Evolutionary conservation across 2,888 invertebrate species (phyloP).

Genomic region (Drosophila paranaensis): DNA sequence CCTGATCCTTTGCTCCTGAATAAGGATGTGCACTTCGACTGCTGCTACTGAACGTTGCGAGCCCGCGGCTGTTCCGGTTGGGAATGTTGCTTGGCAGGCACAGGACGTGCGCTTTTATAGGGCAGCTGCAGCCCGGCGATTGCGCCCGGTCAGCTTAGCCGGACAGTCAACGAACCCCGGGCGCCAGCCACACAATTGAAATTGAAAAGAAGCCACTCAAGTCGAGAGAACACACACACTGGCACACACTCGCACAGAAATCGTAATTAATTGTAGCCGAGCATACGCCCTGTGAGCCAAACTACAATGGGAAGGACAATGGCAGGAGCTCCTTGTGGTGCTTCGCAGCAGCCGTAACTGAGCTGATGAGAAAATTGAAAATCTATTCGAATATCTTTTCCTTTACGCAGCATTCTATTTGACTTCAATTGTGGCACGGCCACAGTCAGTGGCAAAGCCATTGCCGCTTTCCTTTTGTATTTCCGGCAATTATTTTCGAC

Average conservation of each 20-base stretch:
- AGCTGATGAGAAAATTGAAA: constrained; percentile 68
- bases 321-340: constrained; percentile 60
- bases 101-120: constrained; percentile 58
- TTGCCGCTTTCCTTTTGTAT: constrained; percentile 70
- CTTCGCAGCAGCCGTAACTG: constrained; percentile 43
- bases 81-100: constrained; percentile 54
- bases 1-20: constrained; percentile 2
- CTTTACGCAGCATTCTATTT: constrained; percentile 52
- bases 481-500: constrained; percentile 79
- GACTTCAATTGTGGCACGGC: constrained; percentile 56
- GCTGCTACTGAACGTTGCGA: constrained; percentile 20
- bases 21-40: neutral
- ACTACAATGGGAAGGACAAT: constrained; percentile 35
- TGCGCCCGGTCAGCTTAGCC: constrained; percentile 12
- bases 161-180: constrained; percentile 64
- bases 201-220: constrained; percentile 77
- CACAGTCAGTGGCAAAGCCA: constrained; percentile 6
- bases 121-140: constrained; percentile 11
- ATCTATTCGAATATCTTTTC: constrained; percentile 64
- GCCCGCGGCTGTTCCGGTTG: constrained; percentile 27
- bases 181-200: constrained; percentile 59
- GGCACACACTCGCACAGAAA: constrained; percentile 32
- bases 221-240: constrained; percentile 13
- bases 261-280: constrained; percentile 71
- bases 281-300: constrained; percentile 66